Evolutionary conservation across 2,888 invertebrate species (phyloP).

Genomic region (Sepioteuthis lessoniana): DNA sequence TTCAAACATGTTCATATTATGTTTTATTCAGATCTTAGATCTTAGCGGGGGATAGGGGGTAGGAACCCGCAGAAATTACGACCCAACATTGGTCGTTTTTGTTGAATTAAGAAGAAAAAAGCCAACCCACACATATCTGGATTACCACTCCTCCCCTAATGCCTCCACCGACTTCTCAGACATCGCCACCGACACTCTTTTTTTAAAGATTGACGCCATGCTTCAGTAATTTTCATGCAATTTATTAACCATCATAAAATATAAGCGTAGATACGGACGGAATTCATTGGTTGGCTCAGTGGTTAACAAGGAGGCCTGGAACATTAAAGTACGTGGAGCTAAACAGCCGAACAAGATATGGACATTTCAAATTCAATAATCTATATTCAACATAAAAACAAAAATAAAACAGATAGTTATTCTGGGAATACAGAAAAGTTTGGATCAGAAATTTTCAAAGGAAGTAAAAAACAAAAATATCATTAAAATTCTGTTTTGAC

Average conservation of each 20-base stretch:
- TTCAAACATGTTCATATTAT: background rate
- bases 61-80: background rate
- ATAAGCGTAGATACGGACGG: background rate
- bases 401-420: too few relatives aligned
- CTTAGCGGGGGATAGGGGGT: too few relatives aligned
- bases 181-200: background rate
- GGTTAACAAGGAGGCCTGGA: background rate
- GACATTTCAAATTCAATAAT: too few relatives aligned
- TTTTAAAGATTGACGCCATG: background rate
- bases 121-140: background rate
- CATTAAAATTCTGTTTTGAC: too few relatives aligned
- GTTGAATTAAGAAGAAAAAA: background rate
- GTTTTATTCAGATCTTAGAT: too few relatives aligned
- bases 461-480: too few relatives aligned
- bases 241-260: background rate
- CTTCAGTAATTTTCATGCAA: background rate
- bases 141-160: background rate
- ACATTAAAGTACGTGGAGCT: too few relatives aligned
- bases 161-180: too few relatives aligned
- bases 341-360: too few relatives aligned
- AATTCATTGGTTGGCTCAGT: background rate
- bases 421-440: too few relatives aligned
- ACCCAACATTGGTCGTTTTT: background rate
- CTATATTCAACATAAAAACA: too few relatives aligned
- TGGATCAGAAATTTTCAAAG: too few relatives aligned